These are phyloP conservation scores for Danio rerio DNA, from an alignment of 2,113 vertebrate species.

Conservation along the genomic window DNA sequence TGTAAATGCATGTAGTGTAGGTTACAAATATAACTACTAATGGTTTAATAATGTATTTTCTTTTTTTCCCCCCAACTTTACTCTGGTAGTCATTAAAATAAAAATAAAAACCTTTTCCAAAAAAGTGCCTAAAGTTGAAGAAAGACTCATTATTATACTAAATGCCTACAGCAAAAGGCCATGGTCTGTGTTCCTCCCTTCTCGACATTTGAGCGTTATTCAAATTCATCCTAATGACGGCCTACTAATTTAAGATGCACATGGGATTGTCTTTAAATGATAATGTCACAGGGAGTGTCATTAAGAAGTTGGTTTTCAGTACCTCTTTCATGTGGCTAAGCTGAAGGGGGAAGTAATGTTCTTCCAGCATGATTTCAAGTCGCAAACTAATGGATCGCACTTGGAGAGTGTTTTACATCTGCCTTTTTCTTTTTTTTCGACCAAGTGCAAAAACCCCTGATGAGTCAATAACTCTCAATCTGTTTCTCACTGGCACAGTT, in stretches of 20 bases:
- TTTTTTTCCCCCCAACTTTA: too few species aligned
- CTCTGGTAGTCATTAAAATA: too few species aligned
- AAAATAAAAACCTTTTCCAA: too few species aligned
- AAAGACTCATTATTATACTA: slow-evolving; percentile 21
- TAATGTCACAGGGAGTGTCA: slow-evolving; percentile 53
- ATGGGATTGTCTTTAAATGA: slow-evolving; percentile 54
- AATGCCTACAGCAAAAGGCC: slow-evolving; percentile 50
- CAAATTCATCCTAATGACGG: slow-evolving; percentile 40
- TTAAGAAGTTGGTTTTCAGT: slow-evolving; percentile 50
- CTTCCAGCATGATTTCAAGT: slow-evolving; percentile 31
- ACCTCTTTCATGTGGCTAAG: slow-evolving; percentile 54
- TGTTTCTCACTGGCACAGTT: slow-evolving; percentile 33
- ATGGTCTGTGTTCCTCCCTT: not conserved
- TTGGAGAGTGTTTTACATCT: slow-evolving; percentile 23
- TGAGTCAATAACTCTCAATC: slow-evolving; percentile 31
- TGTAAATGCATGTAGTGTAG: too few species aligned
- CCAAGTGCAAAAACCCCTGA: slow-evolving; percentile 17
- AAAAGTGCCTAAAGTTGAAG: not conserved
- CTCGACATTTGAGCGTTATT: slow-evolving; percentile 33
- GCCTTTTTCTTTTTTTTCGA: not conserved
- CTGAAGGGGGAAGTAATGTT: slow-evolving; percentile 31
- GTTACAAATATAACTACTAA: too few species aligned
- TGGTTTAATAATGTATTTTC: too few species aligned
- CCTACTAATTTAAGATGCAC: slow-evolving; percentile 50
- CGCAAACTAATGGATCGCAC: slow-evolving; percentile 38